Evolutionary conservation across 1,140 invertebrate species (phyloP), one percentile per base, ranked within the genome.

Genomic region (Drosophila santomea): DNA sequence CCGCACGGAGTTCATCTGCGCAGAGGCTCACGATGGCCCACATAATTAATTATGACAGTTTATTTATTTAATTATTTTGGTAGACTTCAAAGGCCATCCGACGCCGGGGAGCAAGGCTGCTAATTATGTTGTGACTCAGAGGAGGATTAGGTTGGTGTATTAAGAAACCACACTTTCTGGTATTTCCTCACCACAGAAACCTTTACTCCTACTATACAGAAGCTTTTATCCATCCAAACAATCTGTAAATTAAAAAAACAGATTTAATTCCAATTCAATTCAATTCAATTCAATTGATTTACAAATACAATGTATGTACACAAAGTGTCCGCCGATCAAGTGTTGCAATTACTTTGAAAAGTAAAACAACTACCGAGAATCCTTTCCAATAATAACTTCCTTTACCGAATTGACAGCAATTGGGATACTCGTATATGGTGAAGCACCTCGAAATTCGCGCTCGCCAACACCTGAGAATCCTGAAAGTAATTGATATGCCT

Each of bases 31-130:
- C 78, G 79, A 63, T 74, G 84, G 50, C 43, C 47, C 54, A 77
- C 83, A 72, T 67, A 89, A 88, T 88, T 88, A 88, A 88, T 88
- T 88, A 89, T 88, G 84, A 89, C 84, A 88, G 84, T 88, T 88
- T 88, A 88, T 88, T 89, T 89, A 88, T 89, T 84, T 88, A 88
- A 89, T 88, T 88, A 83, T 89, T 84, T 74, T 44, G 48, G 54
- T 36, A n/a, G 58, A 78, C 64, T 80, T 89, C 80, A 89, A 89
- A 88, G 55, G 45, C 23, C 39, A 14, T 28, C 81, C 80, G 84
- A 44, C 66, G 41, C 32, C n/a, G n/a, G 28, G 10, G n/a, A 47
- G 28, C 71, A 43, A 23, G 20, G 20, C 41, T 51, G 63, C 76
- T 88, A 88, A 88, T 83, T 76, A 80, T 88, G 83, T 88, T 88